phyloP scores from a whole-genome alignment of 2,113 vertebrate species.

The Eolophus roseicapilla region DNA sequence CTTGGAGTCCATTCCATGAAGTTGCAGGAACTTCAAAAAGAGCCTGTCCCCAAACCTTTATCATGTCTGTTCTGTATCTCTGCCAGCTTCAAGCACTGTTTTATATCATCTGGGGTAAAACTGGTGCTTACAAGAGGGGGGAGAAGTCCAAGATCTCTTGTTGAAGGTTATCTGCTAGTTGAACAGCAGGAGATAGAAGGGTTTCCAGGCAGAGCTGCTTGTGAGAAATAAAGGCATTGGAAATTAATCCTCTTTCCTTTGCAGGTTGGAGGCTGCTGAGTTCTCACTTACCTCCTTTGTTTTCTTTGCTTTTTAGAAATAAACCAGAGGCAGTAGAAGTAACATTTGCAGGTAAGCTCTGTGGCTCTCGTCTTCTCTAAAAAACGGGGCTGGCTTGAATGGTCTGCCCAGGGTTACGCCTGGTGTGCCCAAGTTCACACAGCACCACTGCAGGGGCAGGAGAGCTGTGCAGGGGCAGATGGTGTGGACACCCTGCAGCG shows the following conservation, averaged over 20 bases:
- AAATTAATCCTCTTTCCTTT: constrained; percentile 37
- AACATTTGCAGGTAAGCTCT: constrained; percentile 93
- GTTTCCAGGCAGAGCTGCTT: background rate
- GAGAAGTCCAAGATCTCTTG: background rate
- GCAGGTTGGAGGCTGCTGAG: background rate
- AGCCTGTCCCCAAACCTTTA: background rate
- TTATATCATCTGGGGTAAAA: background rate
- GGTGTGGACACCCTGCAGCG: background rate
- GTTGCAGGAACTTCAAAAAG: background rate
- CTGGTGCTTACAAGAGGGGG: background rate
- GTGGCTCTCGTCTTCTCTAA: background rate
- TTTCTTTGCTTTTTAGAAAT: constrained; percentile 79
- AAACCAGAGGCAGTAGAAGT: constrained; percentile 98
- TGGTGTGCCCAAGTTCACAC: background rate
- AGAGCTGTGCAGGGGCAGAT: fast-evolving
- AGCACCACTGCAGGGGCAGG: background rate
- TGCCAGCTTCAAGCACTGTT: background rate
- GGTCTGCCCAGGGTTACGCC: fast-evolving
- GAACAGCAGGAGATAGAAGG: background rate
- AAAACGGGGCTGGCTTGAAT: background rate
- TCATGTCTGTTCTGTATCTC: background rate
- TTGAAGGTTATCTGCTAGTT: background rate
- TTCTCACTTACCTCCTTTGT: constrained; percentile 11
- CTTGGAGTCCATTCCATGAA: background rate
- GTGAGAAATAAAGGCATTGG: background rate